Evolutionary conservation across 2,797 vertebrate genomes (phyloP), one percentile per base, ranked within the genome.

Genomic region (Cygnus olor): DNA sequence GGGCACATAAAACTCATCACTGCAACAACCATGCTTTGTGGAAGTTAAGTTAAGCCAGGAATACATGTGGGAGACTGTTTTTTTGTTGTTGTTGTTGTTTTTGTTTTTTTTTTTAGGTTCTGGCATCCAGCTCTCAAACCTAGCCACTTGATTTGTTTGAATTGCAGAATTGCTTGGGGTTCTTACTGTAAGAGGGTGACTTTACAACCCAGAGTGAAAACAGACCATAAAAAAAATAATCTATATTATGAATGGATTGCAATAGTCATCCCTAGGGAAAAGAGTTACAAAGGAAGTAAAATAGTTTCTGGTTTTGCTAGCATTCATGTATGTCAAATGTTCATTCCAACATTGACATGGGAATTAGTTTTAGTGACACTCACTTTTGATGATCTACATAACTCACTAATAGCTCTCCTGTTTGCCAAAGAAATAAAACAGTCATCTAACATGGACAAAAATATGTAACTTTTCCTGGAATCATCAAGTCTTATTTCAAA

Each of bases 141-240:
- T 36, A 83, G 10, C 3, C 38, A 38, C 38, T 38, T 38, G 38
- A 38, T 38, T 38, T 38, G 38, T 38, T 38, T 38, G 38, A 38
- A 38, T 38, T 38, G 38, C 70, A 76, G 42, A 24, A 47, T 14
- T 71, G 12, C 13, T 60, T 47, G 51, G 38, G 19, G 13, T 61
- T 87, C 54, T 53, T 53, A n/a, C 20, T 2, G 0, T 15, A 61
- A 40, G 9, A 20, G 0, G 0, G 5, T 14, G 25, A 6, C 14
- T 82, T 66, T 74, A 38, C 11, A 38, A 58, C 1, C 3, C 40
- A 42, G 6, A 0, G 22, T n/a, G 14, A 74, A 90, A 82, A 36
- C 10, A 72, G 69, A 21, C 3, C 8, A 64, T n/a, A 28, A 91
- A 77, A 69, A 3, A 83, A 74, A 45, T 38, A 51, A 45, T 72